These are phyloP conservation scores for Nezara viridula DNA, from an alignment of 2,888 invertebrate genomes.

Conservation along the genomic window DNA sequence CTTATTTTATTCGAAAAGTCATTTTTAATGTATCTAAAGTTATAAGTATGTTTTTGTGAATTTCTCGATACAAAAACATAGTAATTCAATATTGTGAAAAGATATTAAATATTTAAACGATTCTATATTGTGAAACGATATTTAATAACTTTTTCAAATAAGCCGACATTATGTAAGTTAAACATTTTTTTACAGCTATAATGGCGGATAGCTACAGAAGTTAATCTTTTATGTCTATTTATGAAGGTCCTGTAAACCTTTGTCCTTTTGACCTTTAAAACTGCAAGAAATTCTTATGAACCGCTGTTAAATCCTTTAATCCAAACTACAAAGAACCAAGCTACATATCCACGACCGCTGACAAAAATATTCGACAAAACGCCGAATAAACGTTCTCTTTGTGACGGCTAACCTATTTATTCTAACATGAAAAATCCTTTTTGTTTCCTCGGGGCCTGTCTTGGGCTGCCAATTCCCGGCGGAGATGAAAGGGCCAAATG, in stretches of 20 bases:
- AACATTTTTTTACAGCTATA: no score
- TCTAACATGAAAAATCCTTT: conserved; percentile 38
- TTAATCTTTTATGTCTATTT: no score
- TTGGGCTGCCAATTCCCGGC: neutral
- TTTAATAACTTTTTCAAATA: no score
- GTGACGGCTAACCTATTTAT: neutral
- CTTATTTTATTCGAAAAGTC: no score
- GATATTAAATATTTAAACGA: no score
- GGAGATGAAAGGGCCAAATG: conserved; percentile 10
- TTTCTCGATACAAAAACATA: no score
- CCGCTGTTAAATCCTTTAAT: neutral
- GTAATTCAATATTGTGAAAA: no score
- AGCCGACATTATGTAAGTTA: no score
- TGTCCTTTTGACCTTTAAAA: neutral
- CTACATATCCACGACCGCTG: neutral
- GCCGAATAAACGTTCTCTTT: neutral
- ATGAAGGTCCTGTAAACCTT: neutral
- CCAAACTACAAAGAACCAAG: neutral
- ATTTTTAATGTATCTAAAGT: no score
- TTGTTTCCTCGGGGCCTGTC: neutral
- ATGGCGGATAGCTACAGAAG: no score
- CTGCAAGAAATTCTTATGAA: neutral
- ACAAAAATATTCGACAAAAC: conserved; percentile 19
- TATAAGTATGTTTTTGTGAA: no score
- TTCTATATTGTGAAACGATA: no score